A percentile compares a stretch with the other conserved stretches of the same genome.
These are phyloP conservation scores for Thymelicus acteon DNA, from an alignment of 2,888 invertebrate genomes.

Conservation along the genomic window DNA sequence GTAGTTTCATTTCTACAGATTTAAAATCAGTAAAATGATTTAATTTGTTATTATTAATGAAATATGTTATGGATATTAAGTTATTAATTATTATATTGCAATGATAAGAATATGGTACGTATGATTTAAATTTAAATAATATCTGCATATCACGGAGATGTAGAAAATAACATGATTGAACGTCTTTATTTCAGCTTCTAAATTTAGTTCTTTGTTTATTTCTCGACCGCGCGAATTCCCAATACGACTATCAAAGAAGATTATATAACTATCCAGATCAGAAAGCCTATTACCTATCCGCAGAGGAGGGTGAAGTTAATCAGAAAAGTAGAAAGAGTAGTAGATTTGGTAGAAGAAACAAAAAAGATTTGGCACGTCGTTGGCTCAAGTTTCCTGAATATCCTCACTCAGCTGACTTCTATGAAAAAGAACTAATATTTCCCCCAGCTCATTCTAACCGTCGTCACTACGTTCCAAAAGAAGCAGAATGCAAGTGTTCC, in stretches of 20 bases:
- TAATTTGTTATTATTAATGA: too few relatives aligned
- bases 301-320: slow-evolving; percentile 15
- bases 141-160: too few relatives aligned
- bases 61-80: neutral
- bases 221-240: neutral
- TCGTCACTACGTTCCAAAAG: slow-evolving; percentile 16
- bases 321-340: slow-evolving; percentile 20
- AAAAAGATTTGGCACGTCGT: neutral
- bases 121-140: neutral
- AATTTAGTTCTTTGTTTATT: slow-evolving; percentile 10
- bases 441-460: too few relatives aligned
- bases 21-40: too few relatives aligned
- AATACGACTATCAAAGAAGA: slow-evolving; percentile 16
- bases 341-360: neutral
- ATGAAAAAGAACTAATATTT: too few relatives aligned
- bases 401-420: slow-evolving; percentile 20
- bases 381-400: slow-evolving; percentile 14
- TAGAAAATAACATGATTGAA: neutral
- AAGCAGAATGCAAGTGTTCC: slow-evolving; percentile 37
- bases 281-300: slow-evolving; percentile 26
- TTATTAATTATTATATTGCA: neutral
- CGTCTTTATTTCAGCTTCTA: neutral
- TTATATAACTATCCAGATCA: slow-evolving; percentile 6
- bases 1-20: neutral
- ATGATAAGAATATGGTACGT: slow-evolving; percentile 8